A percentile compares a stretch with the other conserved stretches of the same genome.
phyloP scores from a whole-genome alignment of 2,113 vertebrate species.

The Grallaria varia region DNA sequence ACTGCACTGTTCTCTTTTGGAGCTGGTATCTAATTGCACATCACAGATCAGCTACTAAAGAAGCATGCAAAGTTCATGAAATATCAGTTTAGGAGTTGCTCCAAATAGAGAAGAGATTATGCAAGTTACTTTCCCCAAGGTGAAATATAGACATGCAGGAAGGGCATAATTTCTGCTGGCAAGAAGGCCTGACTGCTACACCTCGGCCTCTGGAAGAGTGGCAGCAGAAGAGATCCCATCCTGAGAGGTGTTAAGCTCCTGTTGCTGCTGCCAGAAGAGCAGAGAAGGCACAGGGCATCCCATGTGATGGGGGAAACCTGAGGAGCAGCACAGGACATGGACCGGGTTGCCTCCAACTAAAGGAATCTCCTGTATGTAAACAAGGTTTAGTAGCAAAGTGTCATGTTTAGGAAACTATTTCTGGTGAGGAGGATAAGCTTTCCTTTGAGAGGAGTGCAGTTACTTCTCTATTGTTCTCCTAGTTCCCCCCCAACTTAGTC shows the following conservation, averaged over 20 bases:
- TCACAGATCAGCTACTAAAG: neutral
- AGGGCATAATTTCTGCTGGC: neutral
- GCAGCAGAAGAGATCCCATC: neutral
- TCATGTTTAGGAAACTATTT: neutral
- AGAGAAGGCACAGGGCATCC: neutral
- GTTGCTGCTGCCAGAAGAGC: neutral
- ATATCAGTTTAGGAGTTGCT: neutral
- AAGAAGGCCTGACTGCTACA: neutral
- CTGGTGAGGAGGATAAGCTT: neutral
- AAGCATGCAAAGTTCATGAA: neutral
- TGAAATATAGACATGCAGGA: neutral
- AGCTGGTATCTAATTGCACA: neutral
- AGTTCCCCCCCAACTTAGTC: neutral
- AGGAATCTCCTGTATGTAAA: conserved; percentile 13
- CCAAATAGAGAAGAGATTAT: neutral
- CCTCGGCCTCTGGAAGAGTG: neutral
- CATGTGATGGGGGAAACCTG: neutral
- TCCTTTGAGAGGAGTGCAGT: neutral
- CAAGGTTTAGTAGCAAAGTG: neutral
- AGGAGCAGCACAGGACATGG: neutral
- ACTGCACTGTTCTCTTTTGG: neutral
- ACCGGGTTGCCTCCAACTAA: neutral
- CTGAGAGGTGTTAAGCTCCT: neutral
- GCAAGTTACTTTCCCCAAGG: neutral
- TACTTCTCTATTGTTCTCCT: neutral